Evolutionary conservation across 1,140 invertebrate genomes (phyloP).

Genomic region (Theocolax elegans): DNA sequence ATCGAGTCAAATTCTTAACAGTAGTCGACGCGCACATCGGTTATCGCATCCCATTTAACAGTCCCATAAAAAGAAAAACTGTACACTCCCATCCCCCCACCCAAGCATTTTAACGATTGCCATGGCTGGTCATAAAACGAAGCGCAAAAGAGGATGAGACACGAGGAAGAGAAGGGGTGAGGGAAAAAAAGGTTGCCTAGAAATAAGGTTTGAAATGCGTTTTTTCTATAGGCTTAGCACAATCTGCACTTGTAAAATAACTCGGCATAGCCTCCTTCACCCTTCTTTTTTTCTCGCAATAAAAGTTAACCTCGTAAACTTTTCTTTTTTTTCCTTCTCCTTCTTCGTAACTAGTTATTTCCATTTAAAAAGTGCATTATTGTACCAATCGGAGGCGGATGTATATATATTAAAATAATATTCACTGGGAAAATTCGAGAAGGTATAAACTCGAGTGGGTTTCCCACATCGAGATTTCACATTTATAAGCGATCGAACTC

Average conservation of each 20-base stretch:
- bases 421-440: background rate
- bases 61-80: too few species aligned
- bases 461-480: background rate
- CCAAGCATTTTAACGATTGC: background rate
- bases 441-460: background rate
- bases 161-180: background rate
- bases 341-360: background rate
- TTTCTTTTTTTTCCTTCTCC: background rate
- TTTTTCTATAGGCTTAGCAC: background rate
- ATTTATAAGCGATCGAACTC: background rate
- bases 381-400: background rate
- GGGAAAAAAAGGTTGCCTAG: background rate
- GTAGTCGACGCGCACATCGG: too few species aligned
- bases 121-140: background rate
- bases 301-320: background rate
- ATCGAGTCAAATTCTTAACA: too few species aligned
- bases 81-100: too few species aligned
- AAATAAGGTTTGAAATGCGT: background rate
- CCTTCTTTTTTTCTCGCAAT: background rate
- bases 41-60: background rate
- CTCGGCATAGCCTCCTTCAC: background rate
- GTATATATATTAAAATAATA: background rate
- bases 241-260: slow-evolving; percentile 5
- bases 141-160: background rate
- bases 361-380: slow-evolving; percentile 14